Evolutionary conservation across 37 sponge, comb jelly and placozoan genomes (phyloP), one percentile per base, ranked within the genome.

Genomic region (Cladorhizidae sp.): DNA sequence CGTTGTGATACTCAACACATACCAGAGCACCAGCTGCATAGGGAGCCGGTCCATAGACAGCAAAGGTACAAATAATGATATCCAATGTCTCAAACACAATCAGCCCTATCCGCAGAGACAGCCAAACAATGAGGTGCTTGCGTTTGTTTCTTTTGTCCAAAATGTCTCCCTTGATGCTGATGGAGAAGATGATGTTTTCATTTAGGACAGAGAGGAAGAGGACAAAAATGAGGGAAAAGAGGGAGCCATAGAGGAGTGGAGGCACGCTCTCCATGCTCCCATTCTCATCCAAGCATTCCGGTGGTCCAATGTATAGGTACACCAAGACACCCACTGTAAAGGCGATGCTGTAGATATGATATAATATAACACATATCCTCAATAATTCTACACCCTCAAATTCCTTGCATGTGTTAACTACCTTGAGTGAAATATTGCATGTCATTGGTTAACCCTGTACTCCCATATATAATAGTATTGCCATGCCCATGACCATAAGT

Each of bases 161-260:
- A 17, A 78, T 78, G 22, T 29, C 23, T 20, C 79, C 79, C 51
- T 51, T 64, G 52, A 67, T 43, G 52, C 67, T 78, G 67, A 65
- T 43, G 35, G 52, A 49, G 51, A 65, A 43, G 22, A 78, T 67
- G 67, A 78, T 25, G 36, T 12, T 45, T 49, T 78, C 79, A 49
- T 51, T 67, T 11, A 78, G 18, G 20, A 78, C n/a, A 21, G 36
- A 21, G 9, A 50, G 26, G 14, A 41, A 12, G 29, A 51, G 36
- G 22, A 78, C 18, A 40, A 50, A 5, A 25, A 40, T 7, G 3
- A 78, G 33, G 1, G 43, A 52, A 67, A 65, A 78, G 6, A 78
- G 79, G n/a, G 79, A 67, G 67, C 36, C 64, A 51, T 65, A 78
- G 79, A 78, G 67, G 8, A 78, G 23, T 62, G 79, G 79, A 25